These are phyloP conservation scores for Cheilosia vernalis DNA, from an alignment of 2,888 invertebrate genomes.

Conservation along the genomic window DNA sequence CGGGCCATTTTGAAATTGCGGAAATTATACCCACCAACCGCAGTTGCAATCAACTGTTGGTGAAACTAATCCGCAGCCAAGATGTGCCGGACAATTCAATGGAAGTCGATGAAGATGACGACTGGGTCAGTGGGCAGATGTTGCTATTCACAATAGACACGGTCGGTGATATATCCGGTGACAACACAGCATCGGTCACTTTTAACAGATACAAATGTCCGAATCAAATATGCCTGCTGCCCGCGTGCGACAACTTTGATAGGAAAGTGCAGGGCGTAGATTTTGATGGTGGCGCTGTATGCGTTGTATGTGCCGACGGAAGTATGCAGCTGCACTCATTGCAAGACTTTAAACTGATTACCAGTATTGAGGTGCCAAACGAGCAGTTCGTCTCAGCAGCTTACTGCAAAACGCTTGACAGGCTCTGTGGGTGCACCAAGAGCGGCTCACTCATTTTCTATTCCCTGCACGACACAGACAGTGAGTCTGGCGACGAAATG, in stretches of 20 bases:
- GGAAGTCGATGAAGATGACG: slow-evolving; percentile 70
- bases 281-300: slow-evolving; percentile 86
- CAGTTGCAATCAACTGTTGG: slow-evolving; percentile 87
- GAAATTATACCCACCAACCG: slow-evolving; percentile 88
- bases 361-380: slow-evolving; percentile 87
- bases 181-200: slow-evolving; percentile 84
- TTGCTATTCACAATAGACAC: slow-evolving; percentile 80
- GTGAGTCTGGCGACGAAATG: slow-evolving; percentile 88
- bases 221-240: slow-evolving; percentile 88
- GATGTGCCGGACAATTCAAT: slow-evolving; percentile 55
- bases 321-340: slow-evolving; percentile 89
- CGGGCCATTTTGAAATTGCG: slow-evolving; percentile 80
- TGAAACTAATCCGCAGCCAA: slow-evolving; percentile 81
- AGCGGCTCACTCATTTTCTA: slow-evolving; percentile 93
- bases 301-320: slow-evolving; percentile 90
- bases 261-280: slow-evolving; percentile 77
- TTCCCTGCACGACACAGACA: slow-evolving; percentile 89
- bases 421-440: slow-evolving; percentile 92
- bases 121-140: slow-evolving; percentile 80
- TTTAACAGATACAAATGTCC: slow-evolving; percentile 88
- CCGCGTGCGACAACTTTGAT: slow-evolving; percentile 84
- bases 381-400: slow-evolving; percentile 91
- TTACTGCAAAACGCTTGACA: slow-evolving; percentile 94
- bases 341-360: slow-evolving; percentile 88
- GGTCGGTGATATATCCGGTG: slow-evolving; percentile 78